Evolutionary conservation across 2,888 invertebrate genomes (phyloP), one percentile per base, ranked within the genome.

Genomic region (Microchrysa polita): DNA sequence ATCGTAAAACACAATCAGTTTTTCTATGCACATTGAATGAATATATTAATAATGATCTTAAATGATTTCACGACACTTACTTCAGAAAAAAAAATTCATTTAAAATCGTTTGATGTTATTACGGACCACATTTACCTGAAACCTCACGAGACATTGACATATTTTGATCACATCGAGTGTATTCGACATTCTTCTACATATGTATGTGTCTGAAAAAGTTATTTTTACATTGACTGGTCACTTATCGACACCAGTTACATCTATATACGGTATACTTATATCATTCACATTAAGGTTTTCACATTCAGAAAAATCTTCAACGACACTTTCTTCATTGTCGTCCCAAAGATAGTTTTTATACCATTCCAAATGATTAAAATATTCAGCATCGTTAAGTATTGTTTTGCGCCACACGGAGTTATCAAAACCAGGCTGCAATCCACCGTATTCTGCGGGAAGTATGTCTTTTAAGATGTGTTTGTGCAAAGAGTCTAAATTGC

Each of bases 401-500:
- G 82, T 75, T 79, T 82, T 79, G 59, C 83, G 81, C 85, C 86
- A 86, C 0, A 79, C 61, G 59, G 80, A 79, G 76, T 86, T 86
- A 76, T 85, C 83, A 75, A 85, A 86, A 60, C 59, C 48, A 10
- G 76, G 71, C 48, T 74, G 75, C 9, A 67, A 53, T 22, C 77
- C 77, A 22, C 77, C 77, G 44, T 77, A 77, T 74, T 77, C 77
- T 16, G 53, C 88, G 0, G 93, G 92, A 22, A 93, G 83, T 80
- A 88, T 88, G 53, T 89, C 88, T 0, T 90, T 90, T 14, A 87
- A 83, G 10, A 92, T 88, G 80, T 92, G 90, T 76, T 89, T 87
- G 79, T 93, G 92, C 0, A 93, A 86, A 1, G 91, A 91, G 48
- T 87, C 86, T 83, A 88, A 83, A 80, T 92, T 88, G 72, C 87